Evolutionary conservation across 2,888 invertebrate genomes (phyloP).

Genomic region (Protula sp.): DNA sequence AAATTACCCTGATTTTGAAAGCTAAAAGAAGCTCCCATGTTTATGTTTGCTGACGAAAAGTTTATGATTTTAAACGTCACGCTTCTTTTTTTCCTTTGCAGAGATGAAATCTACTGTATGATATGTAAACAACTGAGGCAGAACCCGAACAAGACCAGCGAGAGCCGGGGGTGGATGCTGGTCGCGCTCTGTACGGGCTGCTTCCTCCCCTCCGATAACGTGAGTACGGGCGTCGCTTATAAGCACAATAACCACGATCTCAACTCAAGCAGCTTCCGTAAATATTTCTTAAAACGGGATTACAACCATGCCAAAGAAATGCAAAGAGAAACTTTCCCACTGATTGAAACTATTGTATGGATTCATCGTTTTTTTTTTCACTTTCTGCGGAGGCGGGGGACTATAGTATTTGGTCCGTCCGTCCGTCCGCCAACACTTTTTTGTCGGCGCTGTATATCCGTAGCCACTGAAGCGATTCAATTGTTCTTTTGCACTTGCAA

Average conservation of each 20-base stretch:
- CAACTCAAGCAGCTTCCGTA: background rate
- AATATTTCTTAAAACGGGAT: background rate
- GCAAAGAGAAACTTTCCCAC: background rate
- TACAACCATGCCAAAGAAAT: background rate
- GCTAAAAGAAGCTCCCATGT: background rate
- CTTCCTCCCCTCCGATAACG: slow-evolving; percentile 24
- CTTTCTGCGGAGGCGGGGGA: too few species aligned
- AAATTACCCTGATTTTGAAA: background rate
- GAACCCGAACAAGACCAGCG: slow-evolving; percentile 19
- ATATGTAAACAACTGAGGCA: slow-evolving; percentile 23
- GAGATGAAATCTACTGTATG: slow-evolving; percentile 28
- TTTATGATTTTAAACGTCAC: too few species aligned
- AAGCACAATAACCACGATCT: background rate
- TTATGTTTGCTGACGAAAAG: background rate
- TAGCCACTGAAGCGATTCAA: too few species aligned
- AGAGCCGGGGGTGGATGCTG: slow-evolving; percentile 23
- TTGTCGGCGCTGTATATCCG: too few species aligned
- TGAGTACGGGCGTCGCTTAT: slow-evolving; percentile 7
- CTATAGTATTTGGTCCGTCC: too few species aligned
- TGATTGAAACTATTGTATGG: too few species aligned
- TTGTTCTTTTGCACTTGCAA: too few species aligned
- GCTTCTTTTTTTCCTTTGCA: too few species aligned
- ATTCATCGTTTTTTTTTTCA: too few species aligned
- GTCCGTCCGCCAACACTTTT: too few species aligned
- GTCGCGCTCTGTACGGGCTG: slow-evolving; percentile 23